A percentile compares a stretch with the other conserved stretches of the same genome.
These are phyloP conservation scores for Philonicus albiceps DNA, from an alignment of 2,888 invertebrate species.

Conservation along the genomic window DNA sequence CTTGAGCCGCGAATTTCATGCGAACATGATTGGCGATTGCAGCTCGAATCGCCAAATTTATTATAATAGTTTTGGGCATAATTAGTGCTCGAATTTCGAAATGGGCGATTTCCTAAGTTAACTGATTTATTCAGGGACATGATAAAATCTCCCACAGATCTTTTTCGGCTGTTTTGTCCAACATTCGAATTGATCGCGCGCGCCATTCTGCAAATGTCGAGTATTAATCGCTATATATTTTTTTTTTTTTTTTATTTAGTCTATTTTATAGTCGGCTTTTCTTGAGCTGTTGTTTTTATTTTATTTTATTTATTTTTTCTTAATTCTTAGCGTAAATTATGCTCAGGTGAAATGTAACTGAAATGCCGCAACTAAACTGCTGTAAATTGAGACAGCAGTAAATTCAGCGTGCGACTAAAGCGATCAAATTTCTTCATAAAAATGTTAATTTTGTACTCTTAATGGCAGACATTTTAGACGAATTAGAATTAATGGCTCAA, in stretches of 20 bases:
- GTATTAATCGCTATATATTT: not conserved
- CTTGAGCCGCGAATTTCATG: not conserved
- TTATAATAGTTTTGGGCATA: constrained; percentile 22
- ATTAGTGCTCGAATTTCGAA: constrained; percentile 1
- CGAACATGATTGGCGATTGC: constrained; percentile 25
- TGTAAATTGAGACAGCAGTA: not conserved
- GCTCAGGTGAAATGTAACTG: not conserved
- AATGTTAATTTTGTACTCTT: not conserved
- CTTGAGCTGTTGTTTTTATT: not conserved
- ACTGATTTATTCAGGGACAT: not conserved
- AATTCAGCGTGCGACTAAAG: not conserved
- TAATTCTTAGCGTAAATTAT: not conserved
- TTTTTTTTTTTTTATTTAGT: not conserved
- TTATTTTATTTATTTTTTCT: not conserved
- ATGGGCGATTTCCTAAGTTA: not conserved
- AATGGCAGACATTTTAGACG: not conserved
- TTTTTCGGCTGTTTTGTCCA: not conserved
- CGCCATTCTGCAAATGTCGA: not conserved
- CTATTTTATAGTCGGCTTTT: not conserved
- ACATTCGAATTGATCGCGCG: not conserved
- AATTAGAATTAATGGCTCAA: not conserved
- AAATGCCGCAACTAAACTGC: not conserved
- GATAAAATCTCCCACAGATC: not conserved
- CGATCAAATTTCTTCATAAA: not conserved
- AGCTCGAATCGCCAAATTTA: not conserved